Base-by-base conservation (phyloP, 2,113 vertebrate genomes). In the Leptosomus discolor region DNA sequence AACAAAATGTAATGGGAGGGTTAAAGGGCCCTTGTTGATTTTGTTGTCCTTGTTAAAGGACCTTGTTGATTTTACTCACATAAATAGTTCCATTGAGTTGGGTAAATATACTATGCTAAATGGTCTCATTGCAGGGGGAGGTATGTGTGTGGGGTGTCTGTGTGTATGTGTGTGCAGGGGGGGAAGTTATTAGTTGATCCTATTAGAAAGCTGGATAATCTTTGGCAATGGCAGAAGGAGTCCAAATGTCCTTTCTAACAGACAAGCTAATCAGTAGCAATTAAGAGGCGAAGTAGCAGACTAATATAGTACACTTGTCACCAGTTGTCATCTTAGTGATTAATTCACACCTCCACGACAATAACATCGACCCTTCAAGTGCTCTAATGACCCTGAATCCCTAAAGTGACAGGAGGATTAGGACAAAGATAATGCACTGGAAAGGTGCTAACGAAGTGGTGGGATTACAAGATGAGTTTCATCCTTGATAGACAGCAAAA, bases 291-390 rank as follows among this genome's bases (percentile, higher is more conserved):
- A 98, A 98, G 98, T 98, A 98, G 96, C 98, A 98, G 98, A 98
- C 98, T 98, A 98, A 98, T 98, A 97, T 98, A 98, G 97, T 97
- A 97, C 98, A 97, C 97, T 98, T 99, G 98, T 98, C 98, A 98
- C 98, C 98, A 98, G 98, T 99, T 98, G 97, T 98, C 98, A 98
- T 98, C 98, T 98, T 98, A 96, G 98, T 98, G 98, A 99, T 99
- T 98, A 98, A 98, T 99, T 99, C 98, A 98, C 98, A 96, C 98
- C 98, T 98, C 97, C 84, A 97, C 92, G 45, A 99, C 98, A 98
- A 97, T 98, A 96, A 98, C 98, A 98, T 98, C 96, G 97, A 98
- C 98, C 97, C 98, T 96, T 98, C 97, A 97, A 97, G 92, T 34
- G 94, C 98, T 98, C 98, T 99, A 98, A 99, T 98, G 98, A 98